Evolutionary conservation across 92 coral and sea anemone species (phyloP).

Genomic region (Phenganax stokvisi): DNA sequence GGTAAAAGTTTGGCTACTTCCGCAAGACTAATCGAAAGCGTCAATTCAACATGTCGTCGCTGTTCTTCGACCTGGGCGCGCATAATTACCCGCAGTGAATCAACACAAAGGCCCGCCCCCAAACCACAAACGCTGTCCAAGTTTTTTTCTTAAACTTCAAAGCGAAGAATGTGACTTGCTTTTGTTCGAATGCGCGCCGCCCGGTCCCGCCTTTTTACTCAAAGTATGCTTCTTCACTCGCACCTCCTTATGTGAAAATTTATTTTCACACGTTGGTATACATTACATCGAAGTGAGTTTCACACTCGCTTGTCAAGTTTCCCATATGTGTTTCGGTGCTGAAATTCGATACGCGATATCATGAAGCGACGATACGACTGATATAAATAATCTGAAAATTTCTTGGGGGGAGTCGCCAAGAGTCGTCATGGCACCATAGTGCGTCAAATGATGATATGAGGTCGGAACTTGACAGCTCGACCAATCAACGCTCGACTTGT

Average conservation of each 20-base stretch:
- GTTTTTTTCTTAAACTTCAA: background rate
- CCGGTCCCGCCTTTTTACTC: background rate
- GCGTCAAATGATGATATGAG: background rate
- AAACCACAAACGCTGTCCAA: constrained; percentile 14
- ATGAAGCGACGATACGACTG: background rate
- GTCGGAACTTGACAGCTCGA: background rate
- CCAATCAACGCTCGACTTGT: constrained; percentile 10
- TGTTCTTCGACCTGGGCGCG: constrained; percentile 3
- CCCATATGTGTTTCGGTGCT: background rate
- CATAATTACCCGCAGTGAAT: constrained; percentile 31
- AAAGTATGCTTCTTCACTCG: background rate
- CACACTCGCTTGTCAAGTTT: background rate
- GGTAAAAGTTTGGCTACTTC: constrained; percentile 12
- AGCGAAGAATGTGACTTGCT: background rate
- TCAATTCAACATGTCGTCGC: background rate
- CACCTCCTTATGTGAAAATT: background rate
- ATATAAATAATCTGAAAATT: constrained; percentile 16
- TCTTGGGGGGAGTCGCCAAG: background rate
- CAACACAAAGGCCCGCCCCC: constrained; percentile 39
- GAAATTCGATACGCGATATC: background rate
- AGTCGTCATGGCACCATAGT: constrained; percentile 31
- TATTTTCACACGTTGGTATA: background rate
- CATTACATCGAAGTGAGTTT: too few relatives aligned
- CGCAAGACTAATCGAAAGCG: constrained; percentile 23
- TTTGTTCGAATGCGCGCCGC: constrained; percentile 14